Evolutionary conservation across 2,113 vertebrate genomes (phyloP).

Genomic region (Dromaius novaehollandiae): DNA sequence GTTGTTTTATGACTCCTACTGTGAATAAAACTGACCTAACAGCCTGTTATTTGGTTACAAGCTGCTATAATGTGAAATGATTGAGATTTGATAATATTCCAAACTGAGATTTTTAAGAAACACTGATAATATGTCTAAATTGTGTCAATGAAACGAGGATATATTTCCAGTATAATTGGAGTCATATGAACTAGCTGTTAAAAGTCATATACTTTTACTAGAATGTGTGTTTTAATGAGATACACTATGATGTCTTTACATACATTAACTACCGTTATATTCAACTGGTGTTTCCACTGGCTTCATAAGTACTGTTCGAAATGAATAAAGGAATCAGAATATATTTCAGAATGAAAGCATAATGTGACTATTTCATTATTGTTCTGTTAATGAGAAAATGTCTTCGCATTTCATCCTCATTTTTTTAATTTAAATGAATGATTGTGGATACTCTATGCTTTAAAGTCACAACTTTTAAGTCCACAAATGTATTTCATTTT

Average conservation of each 20-base stretch:
- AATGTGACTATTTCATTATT: slow-evolving; percentile 46
- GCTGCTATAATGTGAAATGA: background rate
- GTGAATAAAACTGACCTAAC: background rate
- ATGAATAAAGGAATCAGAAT: background rate
- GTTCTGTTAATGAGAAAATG: slow-evolving; percentile 40
- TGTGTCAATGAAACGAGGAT: background rate
- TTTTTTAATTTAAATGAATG: background rate
- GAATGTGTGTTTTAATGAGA: slow-evolving; percentile 1
- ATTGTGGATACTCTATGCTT: background rate
- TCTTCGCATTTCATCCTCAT: slow-evolving; percentile 49
- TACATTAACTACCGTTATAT: background rate
- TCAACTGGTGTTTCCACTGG: background rate
- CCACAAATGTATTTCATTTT: background rate
- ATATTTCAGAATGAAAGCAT: background rate
- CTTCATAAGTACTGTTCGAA: background rate
- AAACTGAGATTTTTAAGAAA: slow-evolving; percentile 41
- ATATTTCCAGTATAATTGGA: slow-evolving; percentile 14
- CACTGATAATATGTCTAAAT: background rate
- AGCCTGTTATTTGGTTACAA: background rate
- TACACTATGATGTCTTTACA: background rate
- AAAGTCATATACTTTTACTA: slow-evolving; percentile 16
- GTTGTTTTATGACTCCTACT: background rate
- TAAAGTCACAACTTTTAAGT: slow-evolving; percentile 4
- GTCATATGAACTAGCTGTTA: background rate
- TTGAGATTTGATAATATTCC: background rate